A percentile compares a stretch with the other conserved stretches of the same genome.
These are phyloP conservation scores for Machimus atricapillus DNA, from an alignment of 2,888 invertebrate species.

Conservation along the genomic window DNA sequence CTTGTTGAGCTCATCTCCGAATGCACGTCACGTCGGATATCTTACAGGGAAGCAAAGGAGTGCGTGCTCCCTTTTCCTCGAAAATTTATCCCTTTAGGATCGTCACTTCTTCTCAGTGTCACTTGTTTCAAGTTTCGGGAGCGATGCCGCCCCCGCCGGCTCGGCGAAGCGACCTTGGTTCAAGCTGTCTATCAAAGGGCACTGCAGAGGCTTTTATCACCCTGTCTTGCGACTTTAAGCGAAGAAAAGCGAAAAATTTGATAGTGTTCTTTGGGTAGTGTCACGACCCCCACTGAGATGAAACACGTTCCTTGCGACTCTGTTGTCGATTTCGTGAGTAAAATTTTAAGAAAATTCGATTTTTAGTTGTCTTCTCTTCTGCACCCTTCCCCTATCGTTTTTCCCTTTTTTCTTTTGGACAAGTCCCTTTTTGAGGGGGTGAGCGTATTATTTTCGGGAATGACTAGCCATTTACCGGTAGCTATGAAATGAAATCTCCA, in stretches of 20 bases:
- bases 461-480: not conserved
- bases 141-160: not conserved
- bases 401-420: not conserved
- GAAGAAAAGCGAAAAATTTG: not conserved
- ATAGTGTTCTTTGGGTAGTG: not conserved
- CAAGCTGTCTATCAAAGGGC: not conserved
- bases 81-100: conserved; percentile 15
- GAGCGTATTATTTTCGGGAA: not conserved
- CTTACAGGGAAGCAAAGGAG: conserved; percentile 1
- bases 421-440: not conserved
- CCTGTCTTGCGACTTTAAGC: not conserved
- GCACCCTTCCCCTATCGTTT: not conserved
- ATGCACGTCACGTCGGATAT: conserved; percentile 31
- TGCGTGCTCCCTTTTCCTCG: not conserved
- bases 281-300: conserved; percentile 21
- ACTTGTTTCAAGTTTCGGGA: conserved; percentile 13
- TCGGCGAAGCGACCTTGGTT: not conserved
- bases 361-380: conserved; percentile 21
- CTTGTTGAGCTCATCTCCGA: not conserved
- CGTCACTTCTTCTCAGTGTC: not conserved
- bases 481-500: conserved; percentile 14
- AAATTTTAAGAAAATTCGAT: conserved; percentile 32
- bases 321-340: conserved; percentile 34
- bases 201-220: not conserved
- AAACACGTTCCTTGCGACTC: conserved; percentile 36